Base-by-base conservation (phyloP, 2,888 invertebrate genomes). In the Bombyx huttoni region DNA sequence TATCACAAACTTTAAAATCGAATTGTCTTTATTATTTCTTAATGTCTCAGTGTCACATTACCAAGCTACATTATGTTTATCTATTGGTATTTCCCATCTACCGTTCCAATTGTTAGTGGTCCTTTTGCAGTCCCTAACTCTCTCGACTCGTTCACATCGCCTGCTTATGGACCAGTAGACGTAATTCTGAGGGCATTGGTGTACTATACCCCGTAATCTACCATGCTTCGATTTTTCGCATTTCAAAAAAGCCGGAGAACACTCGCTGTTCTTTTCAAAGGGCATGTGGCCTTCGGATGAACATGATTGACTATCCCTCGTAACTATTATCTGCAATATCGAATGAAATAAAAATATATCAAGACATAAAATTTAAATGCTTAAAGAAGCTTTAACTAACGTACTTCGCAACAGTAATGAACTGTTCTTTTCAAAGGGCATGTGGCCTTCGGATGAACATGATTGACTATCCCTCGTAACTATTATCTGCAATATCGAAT, bases 101-200 rank as follows among this genome's bases (percentile, higher is more conserved):
- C 77, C 83, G 46, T 58, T 69, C 89, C 89, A 89, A 50, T 75
- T 67, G 46, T 78, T 81, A 33, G 65, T 64, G 13, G 83, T 73
- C 50, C 77, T 74, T 56, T 81, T 81, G 52, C 95, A 95, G 67
- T 91, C 90, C 52, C 89, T 87, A 50, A 94, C 77, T 67, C 90
- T 90, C 48, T 86, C 79, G 0, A 85, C 81, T 48, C 90, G 89
- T 78, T 96, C 95, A 70, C 95, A 96, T 67, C 93, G 89, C 75
- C 92, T 91, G 62, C 94, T 95, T 5, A 94, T 91, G 48, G 92
- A 90, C 94, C 94, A 95, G 71, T 92, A 96, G 6, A 92, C 89
- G 63, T 91, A 94, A 48, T 92, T 92, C 63, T 91, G 85, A 0
- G 96, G 96, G 78, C 96, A 96, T 65, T 92, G 93, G 73, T 93